A percentile compares a stretch with the other conserved stretches of the same genome.
Evolutionary conservation across 2,888 invertebrate species (phyloP).

Genomic region (Uropetala carovei): DNA sequence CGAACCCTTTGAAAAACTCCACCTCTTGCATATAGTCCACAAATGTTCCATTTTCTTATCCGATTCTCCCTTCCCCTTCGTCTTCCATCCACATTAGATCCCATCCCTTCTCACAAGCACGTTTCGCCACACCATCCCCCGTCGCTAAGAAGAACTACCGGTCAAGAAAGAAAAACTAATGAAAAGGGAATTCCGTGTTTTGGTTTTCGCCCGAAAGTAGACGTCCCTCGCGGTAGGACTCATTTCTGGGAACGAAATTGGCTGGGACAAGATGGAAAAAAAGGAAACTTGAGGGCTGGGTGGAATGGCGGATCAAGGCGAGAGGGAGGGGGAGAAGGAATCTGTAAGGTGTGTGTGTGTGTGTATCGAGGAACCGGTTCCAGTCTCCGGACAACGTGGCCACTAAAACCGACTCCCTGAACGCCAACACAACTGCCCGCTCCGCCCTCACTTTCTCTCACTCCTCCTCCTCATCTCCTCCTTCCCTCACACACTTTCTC

Average conservation of each 20-base stretch:
- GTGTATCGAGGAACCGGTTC: conserved; percentile 43
- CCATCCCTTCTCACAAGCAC: not conserved
- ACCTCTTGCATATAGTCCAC: too few relatives aligned
- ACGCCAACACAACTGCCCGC: not conserved
- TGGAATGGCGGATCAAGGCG: not conserved
- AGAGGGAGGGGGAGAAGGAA: not conserved
- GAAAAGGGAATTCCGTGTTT: conserved; percentile 61
- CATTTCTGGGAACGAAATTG: conserved; percentile 63
- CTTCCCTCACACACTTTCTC: not conserved
- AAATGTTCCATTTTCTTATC: too few relatives aligned
- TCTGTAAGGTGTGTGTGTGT: not conserved
- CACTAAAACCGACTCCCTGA: not conserved
- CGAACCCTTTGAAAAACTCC: too few relatives aligned
- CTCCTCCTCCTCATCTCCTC: not conserved
- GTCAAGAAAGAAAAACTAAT: conserved; percentile 35
- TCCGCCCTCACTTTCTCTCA: not conserved
- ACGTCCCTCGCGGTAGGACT: conserved; percentile 56
- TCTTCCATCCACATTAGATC: too few relatives aligned
- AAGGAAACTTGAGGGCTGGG: conserved; percentile 33
- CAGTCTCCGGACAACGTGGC: not conserved
- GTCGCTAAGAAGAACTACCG: not conserved
- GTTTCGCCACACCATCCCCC: not conserved
- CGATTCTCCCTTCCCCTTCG: not conserved
- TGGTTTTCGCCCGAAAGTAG: conserved; percentile 60
- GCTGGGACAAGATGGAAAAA: conserved; percentile 56